phyloP scores from a whole-genome alignment of 2,797 vertebrate genomes.

The Sitta carolinensis region DNA sequence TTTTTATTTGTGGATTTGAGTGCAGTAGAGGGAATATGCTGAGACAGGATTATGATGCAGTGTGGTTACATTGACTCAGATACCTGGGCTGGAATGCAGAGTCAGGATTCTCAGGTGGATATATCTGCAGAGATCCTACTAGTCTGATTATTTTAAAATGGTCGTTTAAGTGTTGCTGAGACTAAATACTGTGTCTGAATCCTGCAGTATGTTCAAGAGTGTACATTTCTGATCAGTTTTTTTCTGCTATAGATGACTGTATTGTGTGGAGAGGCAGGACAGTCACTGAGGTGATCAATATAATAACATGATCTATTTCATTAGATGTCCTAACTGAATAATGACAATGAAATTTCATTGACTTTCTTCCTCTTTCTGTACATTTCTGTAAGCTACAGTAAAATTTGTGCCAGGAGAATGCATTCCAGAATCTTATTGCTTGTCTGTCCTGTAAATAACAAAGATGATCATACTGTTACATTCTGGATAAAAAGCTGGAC shows the following conservation, averaged over 20 bases:
- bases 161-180: background rate
- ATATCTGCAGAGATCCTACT: background rate
- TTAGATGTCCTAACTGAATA: constrained; percentile 41
- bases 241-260: constrained; percentile 33
- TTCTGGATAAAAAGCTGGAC: constrained; percentile 17
- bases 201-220: constrained; percentile 23
- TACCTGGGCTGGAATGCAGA: constrained; percentile 43
- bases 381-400: background rate
- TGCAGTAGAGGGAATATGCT: constrained; percentile 52
- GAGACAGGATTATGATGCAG: constrained; percentile 59
- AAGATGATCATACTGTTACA: background rate
- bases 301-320: constrained; percentile 50
- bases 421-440: background rate
- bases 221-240: background rate
- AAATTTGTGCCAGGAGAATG: background rate
- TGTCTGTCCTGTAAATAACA: constrained; percentile 22
- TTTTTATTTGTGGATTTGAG: constrained; percentile 49
- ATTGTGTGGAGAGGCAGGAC: constrained; percentile 60
- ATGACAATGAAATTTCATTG: constrained; percentile 3
- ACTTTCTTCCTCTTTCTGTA: background rate
- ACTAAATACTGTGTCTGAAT: background rate
- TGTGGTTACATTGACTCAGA: constrained; percentile 41
- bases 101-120: constrained; percentile 37
- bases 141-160: background rate
- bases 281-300: constrained; percentile 6